Evolutionary conservation across 2,797 vertebrate genomes (phyloP).

Genomic region (Thamnophis elegans): DNA sequence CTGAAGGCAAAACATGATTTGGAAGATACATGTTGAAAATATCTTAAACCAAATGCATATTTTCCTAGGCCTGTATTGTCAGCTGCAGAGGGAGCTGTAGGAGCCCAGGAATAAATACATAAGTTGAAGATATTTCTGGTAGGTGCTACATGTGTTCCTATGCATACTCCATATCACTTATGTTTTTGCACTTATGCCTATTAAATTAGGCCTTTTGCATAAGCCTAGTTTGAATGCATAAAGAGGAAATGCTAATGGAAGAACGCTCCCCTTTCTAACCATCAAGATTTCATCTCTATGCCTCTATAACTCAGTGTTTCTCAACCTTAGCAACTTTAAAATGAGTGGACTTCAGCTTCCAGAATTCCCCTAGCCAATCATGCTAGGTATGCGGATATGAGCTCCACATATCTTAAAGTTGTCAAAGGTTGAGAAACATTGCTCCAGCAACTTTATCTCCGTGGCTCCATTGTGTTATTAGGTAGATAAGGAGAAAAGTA

Average conservation of each 20-base stretch:
- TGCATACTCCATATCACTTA: neutral
- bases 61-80: neutral
- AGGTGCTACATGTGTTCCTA: neutral
- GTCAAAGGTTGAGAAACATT: neutral
- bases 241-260: neutral
- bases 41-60: neutral
- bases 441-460: neutral
- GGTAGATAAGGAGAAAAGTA: neutral
- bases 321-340: neutral
- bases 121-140: neutral
- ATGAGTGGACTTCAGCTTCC: neutral
- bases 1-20: neutral
- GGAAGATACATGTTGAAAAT: neutral
- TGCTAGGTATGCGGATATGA: neutral
- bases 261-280: neutral
- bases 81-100: neutral
- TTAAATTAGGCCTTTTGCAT: neutral
- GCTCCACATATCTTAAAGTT: neutral
- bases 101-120: neutral
- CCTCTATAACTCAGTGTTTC: neutral
- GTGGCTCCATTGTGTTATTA: neutral
- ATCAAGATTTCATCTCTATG: neutral
- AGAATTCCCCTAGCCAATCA: neutral
- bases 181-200: neutral
- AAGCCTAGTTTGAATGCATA: neutral